Percentiles rank a stretch among this genome's conserved stretches.
phyloP scores from a whole-genome alignment of 35 echinoderm and acorn worm species.

The Chiridota heheva region DNA sequence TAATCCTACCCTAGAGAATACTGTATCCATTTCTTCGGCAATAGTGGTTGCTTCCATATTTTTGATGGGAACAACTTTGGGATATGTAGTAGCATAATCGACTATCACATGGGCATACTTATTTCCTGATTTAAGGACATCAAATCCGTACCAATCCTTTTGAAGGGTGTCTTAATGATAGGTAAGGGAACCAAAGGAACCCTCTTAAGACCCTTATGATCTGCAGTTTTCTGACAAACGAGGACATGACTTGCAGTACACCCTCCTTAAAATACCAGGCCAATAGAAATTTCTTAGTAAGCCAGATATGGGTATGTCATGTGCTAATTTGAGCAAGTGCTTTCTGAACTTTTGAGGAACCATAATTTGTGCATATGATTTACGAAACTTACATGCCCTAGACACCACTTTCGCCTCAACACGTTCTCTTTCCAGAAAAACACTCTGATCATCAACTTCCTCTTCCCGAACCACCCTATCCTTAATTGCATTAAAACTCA shows the following conservation, averaged over 20 bases:
- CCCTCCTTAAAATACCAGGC: conserved; percentile 18
- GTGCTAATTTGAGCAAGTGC: background rate
- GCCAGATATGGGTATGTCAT: background rate
- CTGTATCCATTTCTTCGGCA: conserved; percentile 6
- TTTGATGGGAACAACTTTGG: background rate
- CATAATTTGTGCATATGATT: background rate
- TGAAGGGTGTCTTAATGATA: conserved; percentile 9
- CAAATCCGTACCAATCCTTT: background rate
- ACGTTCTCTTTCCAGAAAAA: conserved; percentile 23
- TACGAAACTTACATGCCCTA: background rate
- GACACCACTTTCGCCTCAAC: background rate
- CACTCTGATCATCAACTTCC: background rate
- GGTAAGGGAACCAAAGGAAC: conserved; percentile 12
- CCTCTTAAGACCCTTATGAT: background rate
- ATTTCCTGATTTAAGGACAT: background rate
- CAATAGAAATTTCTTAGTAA: conserved; percentile 17
- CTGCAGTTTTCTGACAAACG: conserved; percentile 12
- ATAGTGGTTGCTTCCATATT: conserved; percentile 1
- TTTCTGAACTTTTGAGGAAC: background rate
- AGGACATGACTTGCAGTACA: conserved; percentile 14
- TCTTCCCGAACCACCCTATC: conserved; percentile 4
- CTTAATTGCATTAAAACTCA: background rate
- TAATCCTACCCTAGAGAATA: conserved; percentile 10
- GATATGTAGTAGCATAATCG: conserved; percentile 21
- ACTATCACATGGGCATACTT: background rate